A percentile compares a stretch with the other conserved stretches of the same genome.
Conservation (phyloP, 1,140 invertebrate genomes). For the Aphis craccivora region DNA sequence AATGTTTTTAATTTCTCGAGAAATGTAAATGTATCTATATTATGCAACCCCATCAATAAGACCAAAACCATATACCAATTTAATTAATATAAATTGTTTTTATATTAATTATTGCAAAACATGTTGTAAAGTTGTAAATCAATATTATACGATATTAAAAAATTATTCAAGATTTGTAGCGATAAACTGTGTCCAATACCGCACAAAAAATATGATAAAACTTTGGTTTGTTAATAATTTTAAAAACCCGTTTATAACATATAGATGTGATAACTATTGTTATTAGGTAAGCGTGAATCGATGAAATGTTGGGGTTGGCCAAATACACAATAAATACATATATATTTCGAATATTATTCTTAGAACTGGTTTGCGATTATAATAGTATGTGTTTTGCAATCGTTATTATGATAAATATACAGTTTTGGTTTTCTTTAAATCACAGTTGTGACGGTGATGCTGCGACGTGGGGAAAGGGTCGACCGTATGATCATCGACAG, state of each 20-base stretch:
- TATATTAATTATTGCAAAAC: neutral
- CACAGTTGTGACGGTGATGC: neutral
- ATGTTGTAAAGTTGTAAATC: neutral
- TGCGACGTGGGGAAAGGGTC: neutral
- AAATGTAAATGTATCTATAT: too few relatives aligned
- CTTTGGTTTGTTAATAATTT: neutral
- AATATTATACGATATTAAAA: neutral
- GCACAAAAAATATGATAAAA: neutral
- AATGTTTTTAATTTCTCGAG: too few relatives aligned
- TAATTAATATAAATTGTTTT: neutral
- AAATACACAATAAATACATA: neutral
- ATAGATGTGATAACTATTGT: neutral
- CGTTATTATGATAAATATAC: neutral
- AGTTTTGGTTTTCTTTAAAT: conserved; percentile 8
- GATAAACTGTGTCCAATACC: neutral
- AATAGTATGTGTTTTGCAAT: neutral
- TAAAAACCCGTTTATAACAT: neutral
- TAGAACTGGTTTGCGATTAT: neutral
- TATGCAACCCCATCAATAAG: too few relatives aligned
- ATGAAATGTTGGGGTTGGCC: neutral
- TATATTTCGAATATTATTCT: neutral
- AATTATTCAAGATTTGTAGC: neutral
- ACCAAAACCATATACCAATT: too few relatives aligned
- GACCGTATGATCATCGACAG: neutral
- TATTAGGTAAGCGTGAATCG: neutral